Evolutionary conservation across 2,797 vertebrate genomes (phyloP).

Genomic region (Schizothorax lantsangensis): DNA sequence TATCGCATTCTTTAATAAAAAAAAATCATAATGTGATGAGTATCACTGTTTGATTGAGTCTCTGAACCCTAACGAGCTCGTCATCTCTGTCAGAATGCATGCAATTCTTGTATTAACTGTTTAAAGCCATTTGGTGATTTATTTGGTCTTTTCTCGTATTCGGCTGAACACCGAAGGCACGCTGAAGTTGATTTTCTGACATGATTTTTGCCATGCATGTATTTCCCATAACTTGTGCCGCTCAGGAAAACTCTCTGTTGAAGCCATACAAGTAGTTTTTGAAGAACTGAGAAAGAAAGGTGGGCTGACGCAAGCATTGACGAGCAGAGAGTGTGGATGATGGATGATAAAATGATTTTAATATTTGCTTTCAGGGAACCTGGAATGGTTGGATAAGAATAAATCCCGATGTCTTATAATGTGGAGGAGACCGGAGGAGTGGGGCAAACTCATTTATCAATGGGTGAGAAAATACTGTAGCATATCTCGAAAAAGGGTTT

Average conservation of each 20-base stretch:
- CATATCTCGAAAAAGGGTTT: no score
- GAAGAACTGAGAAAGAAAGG: slow-evolving; percentile 98
- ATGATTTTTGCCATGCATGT: not conserved
- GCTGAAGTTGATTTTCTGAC: not conserved
- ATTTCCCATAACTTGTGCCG: slow-evolving; percentile 77
- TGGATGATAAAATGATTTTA: no score
- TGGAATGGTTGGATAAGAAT: slow-evolving; percentile 98
- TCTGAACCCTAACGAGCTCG: no score
- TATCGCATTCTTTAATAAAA: no score
- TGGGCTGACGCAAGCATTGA: slow-evolving; percentile 57
- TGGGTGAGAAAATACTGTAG: slow-evolving; percentile 86
- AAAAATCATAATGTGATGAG: no score
- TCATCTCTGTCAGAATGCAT: no score
- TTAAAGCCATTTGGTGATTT: no score
- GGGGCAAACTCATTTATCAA: slow-evolving; percentile 96
- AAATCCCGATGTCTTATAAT: slow-evolving; percentile 96
- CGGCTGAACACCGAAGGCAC: no score
- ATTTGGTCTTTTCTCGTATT: no score
- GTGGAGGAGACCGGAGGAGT: slow-evolving; percentile 98
- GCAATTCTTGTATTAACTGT: no score
- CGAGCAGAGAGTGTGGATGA: not conserved
- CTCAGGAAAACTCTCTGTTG: slow-evolving; percentile 91
- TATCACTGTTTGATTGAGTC: no score
- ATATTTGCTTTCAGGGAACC: slow-evolving; percentile 82
- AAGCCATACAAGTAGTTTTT: slow-evolving; percentile 94